phyloP scores from a whole-genome alignment of 2,888 invertebrate species.

The Eustalomyia histrio region DNA sequence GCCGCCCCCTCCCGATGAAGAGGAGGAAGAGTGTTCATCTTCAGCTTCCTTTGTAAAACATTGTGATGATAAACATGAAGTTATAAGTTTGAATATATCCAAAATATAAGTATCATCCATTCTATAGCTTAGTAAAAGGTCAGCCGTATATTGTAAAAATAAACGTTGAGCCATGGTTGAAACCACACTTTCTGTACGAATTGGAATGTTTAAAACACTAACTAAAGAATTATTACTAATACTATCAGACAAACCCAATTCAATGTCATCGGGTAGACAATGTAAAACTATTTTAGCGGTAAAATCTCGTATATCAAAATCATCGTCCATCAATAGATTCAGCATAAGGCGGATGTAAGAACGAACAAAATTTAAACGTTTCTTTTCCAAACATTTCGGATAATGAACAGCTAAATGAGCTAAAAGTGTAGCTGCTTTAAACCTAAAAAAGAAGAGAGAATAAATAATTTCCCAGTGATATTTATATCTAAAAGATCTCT shows the following conservation, averaged over 20 bases:
- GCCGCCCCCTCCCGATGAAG: no score
- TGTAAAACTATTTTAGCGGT: constrained; percentile 71
- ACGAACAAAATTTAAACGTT: constrained; percentile 70
- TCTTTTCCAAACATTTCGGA: constrained; percentile 64
- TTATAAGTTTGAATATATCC: constrained; percentile 71
- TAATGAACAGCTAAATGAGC: constrained; percentile 69
- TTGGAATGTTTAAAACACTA: constrained; percentile 49
- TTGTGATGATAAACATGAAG: constrained; percentile 48
- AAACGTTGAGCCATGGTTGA: constrained; percentile 71
- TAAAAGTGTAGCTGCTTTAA: constrained; percentile 71
- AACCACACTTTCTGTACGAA: constrained; percentile 66
- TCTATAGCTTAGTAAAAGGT: constrained; percentile 63
- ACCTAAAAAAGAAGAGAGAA: constrained; percentile 58
- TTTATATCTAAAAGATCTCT: no score
- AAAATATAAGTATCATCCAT: constrained; percentile 69
- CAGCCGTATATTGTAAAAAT: constrained; percentile 70
- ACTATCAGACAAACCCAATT: constrained; percentile 67
- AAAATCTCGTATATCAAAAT: constrained; percentile 72
- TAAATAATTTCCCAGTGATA: not conserved
- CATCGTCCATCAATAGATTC: constrained; percentile 75
- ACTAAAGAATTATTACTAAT: constrained; percentile 50
- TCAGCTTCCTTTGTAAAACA: constrained; percentile 63
- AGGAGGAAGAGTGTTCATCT: constrained; percentile 47
- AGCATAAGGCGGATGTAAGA: constrained; percentile 71
- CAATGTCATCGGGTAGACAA: constrained; percentile 68